Base-by-base conservation (phyloP, 2,888 invertebrate genomes). In the Caenorhabditis sp. region DNA sequence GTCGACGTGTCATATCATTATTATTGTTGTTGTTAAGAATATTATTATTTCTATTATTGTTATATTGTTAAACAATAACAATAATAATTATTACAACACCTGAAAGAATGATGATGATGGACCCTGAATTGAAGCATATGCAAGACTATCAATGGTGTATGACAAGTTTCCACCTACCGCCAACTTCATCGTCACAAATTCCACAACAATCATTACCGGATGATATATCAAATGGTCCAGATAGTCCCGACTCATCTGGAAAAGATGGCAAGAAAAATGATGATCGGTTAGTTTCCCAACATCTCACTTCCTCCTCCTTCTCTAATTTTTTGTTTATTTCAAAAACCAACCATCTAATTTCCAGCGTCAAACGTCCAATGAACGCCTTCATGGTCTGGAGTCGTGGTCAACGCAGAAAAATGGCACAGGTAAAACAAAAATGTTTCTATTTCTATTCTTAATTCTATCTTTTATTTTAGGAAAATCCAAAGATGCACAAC, bases 311-410 rank as follows among this genome's bases (percentile, higher is more conserved):
- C n/a, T n/a, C n/a, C n/a, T n/a, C n/a, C n/a, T n/a, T n/a, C n/a
- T n/a, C n/a, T n/a, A n/a, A n/a, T n/a, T n/a, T n/a, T n/a, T n/a
- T n/a, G n/a, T n/a, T n/a, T n/a, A n/a, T n/a, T n/a, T n/a, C 10
- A 36, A 10, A 36, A 36, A 8, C 43, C 43, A 43, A 2, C 1
- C 8, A 4, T 17, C 61, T 54, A 14, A 31, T 36, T 65, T n/a
- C 38, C 76, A 82, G 82, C 56, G 86, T 86, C 65, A 86, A 86
- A 63, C 77, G 86, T n/a, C 86, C 86, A 23, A 86, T 86, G 86
- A 86, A 86, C 65, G 85, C 85, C 10, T 83, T 87, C 66, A 87
- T 87, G 87, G 87, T 87, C 12, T 87, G 87, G 87, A 84, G 84
- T 50, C 69, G 87, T 21, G 87, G 87, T 17, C 87, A 87, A 67